Conservation (phyloP, 2,888 invertebrate genomes). For the Lycia hirtaria region DNA sequence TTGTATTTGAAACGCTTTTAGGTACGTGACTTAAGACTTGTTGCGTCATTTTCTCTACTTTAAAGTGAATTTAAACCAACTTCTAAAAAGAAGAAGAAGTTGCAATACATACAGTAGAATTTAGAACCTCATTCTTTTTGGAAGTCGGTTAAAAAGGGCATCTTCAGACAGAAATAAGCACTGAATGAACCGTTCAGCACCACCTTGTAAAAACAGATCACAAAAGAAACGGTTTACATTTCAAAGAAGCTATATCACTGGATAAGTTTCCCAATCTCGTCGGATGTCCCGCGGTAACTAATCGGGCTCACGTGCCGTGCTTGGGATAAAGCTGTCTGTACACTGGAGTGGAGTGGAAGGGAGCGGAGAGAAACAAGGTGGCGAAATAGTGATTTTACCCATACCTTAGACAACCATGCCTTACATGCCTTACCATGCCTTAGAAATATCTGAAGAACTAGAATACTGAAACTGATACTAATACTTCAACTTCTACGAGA, state of each 20-base stretch:
- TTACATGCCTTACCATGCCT: too few relatives aligned
- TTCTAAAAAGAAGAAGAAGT: background rate
- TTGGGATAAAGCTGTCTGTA: background rate
- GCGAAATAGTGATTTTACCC: too few relatives aligned
- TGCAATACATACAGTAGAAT: background rate
- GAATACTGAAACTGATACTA: too few relatives aligned
- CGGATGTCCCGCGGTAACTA: conserved; percentile 8
- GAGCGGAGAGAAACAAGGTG: background rate
- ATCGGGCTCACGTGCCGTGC: background rate
- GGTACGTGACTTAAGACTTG: too few relatives aligned
- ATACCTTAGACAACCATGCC: too few relatives aligned
- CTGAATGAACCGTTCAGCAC: background rate
- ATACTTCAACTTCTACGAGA: too few relatives aligned
- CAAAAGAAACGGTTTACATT: background rate
- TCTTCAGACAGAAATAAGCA: too few relatives aligned
- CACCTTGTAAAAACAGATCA: background rate
- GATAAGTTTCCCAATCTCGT: conserved; percentile 13
- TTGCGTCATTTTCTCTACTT: too few relatives aligned
- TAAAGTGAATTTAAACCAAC: background rate
- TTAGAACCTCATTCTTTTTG: too few relatives aligned
- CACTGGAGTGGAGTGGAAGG: background rate
- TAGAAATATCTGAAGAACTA: too few relatives aligned
- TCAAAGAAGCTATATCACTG: conserved; percentile 1
- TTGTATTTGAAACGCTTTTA: too few relatives aligned
- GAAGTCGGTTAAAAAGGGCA: too few relatives aligned